phyloP scores from a whole-genome alignment of 2,797 vertebrate species.

The Numenius phaeopus region DNA sequence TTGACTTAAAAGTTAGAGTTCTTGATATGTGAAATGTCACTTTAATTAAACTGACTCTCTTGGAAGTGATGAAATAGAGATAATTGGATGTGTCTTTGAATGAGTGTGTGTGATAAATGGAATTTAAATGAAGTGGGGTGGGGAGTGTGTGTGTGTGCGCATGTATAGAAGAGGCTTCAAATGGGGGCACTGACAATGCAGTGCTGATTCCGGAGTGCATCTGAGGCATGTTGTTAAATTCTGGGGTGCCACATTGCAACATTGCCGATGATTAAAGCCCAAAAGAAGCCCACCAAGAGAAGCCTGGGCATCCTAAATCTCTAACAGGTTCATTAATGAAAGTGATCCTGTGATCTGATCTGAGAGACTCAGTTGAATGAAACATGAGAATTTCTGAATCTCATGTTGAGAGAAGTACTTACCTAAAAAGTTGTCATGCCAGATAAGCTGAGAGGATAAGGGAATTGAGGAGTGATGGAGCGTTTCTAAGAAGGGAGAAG shows the following conservation, averaged over 20 bases:
- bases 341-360: slow-evolving; percentile 87
- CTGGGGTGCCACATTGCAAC: slow-evolving; percentile 79
- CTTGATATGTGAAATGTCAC: not conserved
- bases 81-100: slow-evolving; percentile 71
- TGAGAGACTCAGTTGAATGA: slow-evolving; percentile 49
- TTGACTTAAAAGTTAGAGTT: not conserved
- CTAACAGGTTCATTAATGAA: slow-evolving; percentile 77
- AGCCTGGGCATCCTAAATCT: slow-evolving; percentile 80
- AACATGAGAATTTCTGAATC: fast-evolving
- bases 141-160: not conserved
- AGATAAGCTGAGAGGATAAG: not conserved
- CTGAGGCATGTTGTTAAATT: slow-evolving; percentile 88
- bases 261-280: slow-evolving; percentile 92
- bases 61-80: slow-evolving; percentile 93
- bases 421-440: fast-evolving
- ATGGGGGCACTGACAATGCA: slow-evolving; percentile 83
- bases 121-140: not conserved
- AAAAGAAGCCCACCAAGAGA: slow-evolving; percentile 75
- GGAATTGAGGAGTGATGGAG: not conserved
- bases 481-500: not conserved
- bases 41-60: slow-evolving; percentile 57
- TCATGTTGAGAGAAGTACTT: not conserved
- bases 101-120: slow-evolving; percentile 5
- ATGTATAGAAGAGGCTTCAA: slow-evolving; percentile 72
- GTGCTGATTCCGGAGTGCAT: slow-evolving; percentile 95